Conservation (phyloP, 2,797 vertebrate species). For the Gymnocypris eckloni region DNA sequence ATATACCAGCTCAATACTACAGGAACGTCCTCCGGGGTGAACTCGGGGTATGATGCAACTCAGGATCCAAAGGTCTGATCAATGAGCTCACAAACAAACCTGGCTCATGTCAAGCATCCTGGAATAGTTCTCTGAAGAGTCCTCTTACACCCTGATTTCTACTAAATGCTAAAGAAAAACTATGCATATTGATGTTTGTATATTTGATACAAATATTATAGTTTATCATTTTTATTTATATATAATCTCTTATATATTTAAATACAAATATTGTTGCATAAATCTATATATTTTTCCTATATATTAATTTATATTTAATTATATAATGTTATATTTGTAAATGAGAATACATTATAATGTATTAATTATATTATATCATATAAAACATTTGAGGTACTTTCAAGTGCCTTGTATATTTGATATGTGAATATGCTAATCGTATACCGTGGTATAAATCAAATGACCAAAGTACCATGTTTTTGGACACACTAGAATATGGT, state of each 20-base stretch:
- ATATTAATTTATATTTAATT: neutral
- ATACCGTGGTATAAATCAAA: neutral
- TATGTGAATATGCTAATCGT: neutral
- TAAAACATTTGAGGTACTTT: neutral
- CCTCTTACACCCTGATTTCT: neutral
- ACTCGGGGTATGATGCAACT: conserved; percentile 23
- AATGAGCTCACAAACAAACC: conserved; percentile 38
- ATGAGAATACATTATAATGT: neutral
- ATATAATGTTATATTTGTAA: neutral
- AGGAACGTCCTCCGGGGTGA: conserved; percentile 29
- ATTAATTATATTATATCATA: neutral
- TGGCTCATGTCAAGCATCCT: conserved; percentile 27
- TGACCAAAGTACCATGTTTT: neutral
- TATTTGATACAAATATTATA: neutral
- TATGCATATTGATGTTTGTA: neutral
- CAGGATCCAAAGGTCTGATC: conserved; percentile 44
- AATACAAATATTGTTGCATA: too few species aligned
- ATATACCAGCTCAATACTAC: neutral
- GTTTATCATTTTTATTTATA: neutral
- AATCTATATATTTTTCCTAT: too few species aligned
- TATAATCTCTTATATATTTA: neutral
- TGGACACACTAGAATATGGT: neutral
- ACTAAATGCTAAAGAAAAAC: neutral
- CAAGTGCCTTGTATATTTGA: neutral
- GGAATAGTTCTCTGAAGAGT: neutral